A percentile compares a stretch with the other conserved stretches of the same genome.
These are phyloP conservation scores for Paragorgia papillata DNA, from an alignment of 92 coral and sea anemone genomes.

Conservation along the genomic window DNA sequence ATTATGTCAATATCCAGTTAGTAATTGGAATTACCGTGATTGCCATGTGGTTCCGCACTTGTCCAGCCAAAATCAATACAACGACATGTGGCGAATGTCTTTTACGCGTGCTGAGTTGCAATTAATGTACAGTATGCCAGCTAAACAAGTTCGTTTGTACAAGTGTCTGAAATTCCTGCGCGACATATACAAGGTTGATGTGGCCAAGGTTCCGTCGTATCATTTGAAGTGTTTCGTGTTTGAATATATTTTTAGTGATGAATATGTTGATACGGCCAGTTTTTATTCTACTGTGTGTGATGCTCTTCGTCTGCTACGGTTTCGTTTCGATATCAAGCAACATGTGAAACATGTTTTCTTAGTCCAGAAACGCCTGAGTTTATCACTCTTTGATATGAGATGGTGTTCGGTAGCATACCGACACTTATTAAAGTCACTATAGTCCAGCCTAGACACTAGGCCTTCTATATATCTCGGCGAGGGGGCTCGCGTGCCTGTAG, in stretches of 20 bases:
- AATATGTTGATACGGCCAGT: not conserved
- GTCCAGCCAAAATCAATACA: not conserved
- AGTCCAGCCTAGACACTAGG: no score
- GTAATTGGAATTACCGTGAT: not conserved
- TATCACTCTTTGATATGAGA: constrained; percentile 8
- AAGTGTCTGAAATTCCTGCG: constrained; percentile 49
- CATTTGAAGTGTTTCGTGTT: constrained; percentile 16
- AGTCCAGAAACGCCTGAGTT: not conserved
- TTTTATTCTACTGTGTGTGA: not conserved
- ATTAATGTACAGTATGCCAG: constrained; percentile 20
- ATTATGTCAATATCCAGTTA: not conserved
- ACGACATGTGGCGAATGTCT: constrained; percentile 42
- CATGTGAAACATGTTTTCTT: not conserved
- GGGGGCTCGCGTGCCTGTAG: no score
- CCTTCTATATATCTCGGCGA: no score
- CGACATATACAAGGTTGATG: constrained; percentile 8
- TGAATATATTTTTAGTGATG: not conserved
- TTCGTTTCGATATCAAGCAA: not conserved
- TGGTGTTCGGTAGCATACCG: constrained; percentile 24
- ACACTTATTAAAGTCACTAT: no score
- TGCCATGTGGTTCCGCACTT: constrained; percentile 45
- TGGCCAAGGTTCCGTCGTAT: constrained; percentile 16
- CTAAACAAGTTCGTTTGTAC: constrained; percentile 24
- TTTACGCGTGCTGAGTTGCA: constrained; percentile 39
- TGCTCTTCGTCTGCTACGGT: not conserved